Evolutionary conservation across 2,888 invertebrate species (phyloP), one percentile per base, ranked within the genome.

Genomic region (Dicycla oo): DNA sequence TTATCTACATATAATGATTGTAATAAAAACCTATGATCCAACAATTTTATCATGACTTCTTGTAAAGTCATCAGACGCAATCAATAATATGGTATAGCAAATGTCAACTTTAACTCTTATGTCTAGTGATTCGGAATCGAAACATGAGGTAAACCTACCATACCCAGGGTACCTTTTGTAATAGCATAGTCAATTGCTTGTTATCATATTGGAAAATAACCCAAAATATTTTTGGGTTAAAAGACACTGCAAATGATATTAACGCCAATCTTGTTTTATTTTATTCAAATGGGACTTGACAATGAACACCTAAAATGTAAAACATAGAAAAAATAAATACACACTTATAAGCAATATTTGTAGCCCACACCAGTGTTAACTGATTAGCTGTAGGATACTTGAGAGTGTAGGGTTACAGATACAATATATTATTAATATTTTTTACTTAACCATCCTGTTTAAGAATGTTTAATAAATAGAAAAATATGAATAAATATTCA

Each of bases 1-100:
- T 66, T 54, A 65, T 65, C 54, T 34, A 7, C 45, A 23, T n/a
- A n/a, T 54, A 54, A 73, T 61, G 66, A 79, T 61, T 51, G 11
- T 15, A 47, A n/a, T 15, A 38, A 34, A 73, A 54, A 40, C 34
- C 3, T 38, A 8, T 26, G 53, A 5, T 30, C 1, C 0, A 23
- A 47, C 26, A 60, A 38, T 53, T 65, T 60, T 51, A 60, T 73
- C 58, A 51, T 2, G 8, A 20, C 34, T 75, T 49, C 8, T 20
- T n/a, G 13, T 15, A 15, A 54, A 54, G n/a, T 53, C 23, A 23
- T 58, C 15, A 43, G 8, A 38, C 0, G 0, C 38, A 26, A 47
- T 53, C 38, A 40, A 58, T 67, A 30, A 66, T n/a, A n/a, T 0
- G 8, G 6, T 7, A 7, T 18, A 34, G 3, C 20, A 45, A 13